A percentile compares a stretch with the other conserved stretches of the same genome.
Evolutionary conservation across 1,140 invertebrate genomes (phyloP).

Genomic region (Micrasema minimum): DNA sequence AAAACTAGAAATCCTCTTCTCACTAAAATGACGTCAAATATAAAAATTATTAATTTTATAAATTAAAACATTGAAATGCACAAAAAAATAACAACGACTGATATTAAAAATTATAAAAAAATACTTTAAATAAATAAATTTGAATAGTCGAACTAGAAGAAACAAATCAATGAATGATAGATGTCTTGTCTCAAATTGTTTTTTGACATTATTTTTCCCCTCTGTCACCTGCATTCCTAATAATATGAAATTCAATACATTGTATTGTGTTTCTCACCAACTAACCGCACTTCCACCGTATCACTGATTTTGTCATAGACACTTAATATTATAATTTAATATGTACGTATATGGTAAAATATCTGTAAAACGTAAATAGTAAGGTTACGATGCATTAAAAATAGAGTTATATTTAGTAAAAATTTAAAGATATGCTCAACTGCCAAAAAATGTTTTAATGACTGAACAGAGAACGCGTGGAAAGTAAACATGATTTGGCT

Average conservation of each 20-base stretch:
- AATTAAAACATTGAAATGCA: no score
- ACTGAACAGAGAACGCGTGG: neutral
- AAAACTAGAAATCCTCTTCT: no score
- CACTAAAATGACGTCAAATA: no score
- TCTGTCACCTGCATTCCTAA: slow-evolving; percentile 19
- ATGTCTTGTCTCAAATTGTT: no score
- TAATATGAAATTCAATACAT: slow-evolving; percentile 7
- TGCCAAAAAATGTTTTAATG: neutral
- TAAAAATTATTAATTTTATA: no score
- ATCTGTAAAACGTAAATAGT: neutral
- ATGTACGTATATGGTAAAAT: neutral
- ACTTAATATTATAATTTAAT: neutral
- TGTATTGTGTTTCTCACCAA: neutral
- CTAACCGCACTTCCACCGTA: slow-evolving; percentile 14
- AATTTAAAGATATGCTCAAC: neutral
- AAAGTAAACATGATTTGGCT: no score
- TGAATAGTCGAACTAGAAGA: no score
- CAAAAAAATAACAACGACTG: no score
- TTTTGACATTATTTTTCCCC: no score
- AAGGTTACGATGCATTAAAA: neutral
- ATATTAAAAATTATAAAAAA: no score
- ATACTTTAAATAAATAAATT: no score
- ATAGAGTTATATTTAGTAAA: neutral
- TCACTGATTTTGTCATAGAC: neutral
- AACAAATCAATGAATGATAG: no score